Base-by-base conservation (phyloP, 2,888 invertebrate genomes). In the Zele albiditarsus region DNA sequence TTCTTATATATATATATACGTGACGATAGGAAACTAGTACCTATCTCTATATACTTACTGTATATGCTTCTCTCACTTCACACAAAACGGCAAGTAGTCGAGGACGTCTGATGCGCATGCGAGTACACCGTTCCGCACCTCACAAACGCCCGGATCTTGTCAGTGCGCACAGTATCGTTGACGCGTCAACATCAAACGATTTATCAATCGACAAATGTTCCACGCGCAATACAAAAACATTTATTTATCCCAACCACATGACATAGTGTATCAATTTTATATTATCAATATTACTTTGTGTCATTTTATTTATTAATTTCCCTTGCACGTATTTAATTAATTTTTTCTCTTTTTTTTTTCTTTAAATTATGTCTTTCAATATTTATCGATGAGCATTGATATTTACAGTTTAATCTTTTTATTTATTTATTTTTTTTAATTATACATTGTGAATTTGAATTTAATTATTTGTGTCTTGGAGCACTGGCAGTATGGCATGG, bases 81-180 rank as follows among this genome's bases (percentile, higher is more conserved):
- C 20, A 68, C 53, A 68, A 68, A 53, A n/a, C 28, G 38, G 60
- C 57, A 53, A 58, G 33, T 38, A 63, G 46, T 63, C 57, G 63
- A 68, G 63, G 53, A 74, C 69, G 58, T 67, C 31, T 49, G 74
- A 74, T 46, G 66, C 73, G 67, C 65, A 69, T 69, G 62, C 67
- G 60, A 62, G 62, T 68, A 68, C 58, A 73, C 58, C 42, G 58
- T 46, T 67, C 42, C 27, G 38, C 46, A 23, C 25, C 46, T 42
- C 31, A 65, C 28, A 79, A 82, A 82, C 82, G 80, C 86, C 86
- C 84, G 86, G 86, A 86, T 85, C 82, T 78, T 76, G 77, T 86
- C 86, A 86, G 86, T 86, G 85, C 85, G 86, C 83, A 85, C 85
- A 81, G 85, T 80, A 82, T 83, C 82, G 84, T 84, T 84, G 81